These are phyloP conservation scores for Lytechinus variegatus DNA, from an alignment of 35 echinoderm and acorn worm species.

Conservation along the genomic window DNA sequence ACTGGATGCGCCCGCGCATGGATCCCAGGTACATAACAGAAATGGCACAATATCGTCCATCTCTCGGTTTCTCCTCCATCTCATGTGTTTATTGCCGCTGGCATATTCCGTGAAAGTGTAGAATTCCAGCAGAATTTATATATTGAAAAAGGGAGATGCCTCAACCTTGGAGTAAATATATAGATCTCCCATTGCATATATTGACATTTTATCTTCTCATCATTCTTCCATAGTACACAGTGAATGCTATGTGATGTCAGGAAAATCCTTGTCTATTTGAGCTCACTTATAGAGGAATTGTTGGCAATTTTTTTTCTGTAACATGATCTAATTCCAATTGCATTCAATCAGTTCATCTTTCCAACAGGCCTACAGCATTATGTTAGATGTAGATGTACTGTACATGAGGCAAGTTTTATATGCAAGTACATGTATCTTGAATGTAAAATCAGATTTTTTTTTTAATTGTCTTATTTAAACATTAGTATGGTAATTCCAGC, in stretches of 20 bases:
- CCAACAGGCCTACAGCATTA: background rate
- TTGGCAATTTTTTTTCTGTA: background rate
- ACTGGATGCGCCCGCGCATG: background rate
- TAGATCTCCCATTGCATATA: background rate
- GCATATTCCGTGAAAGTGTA: background rate
- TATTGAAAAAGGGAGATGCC: background rate
- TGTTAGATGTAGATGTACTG: background rate
- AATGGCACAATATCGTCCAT: background rate
- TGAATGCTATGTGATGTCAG: background rate
- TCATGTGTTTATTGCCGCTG: background rate
- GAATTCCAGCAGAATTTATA: background rate
- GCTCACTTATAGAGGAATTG: background rate
- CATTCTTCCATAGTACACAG: background rate
- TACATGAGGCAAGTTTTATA: too few relatives aligned
- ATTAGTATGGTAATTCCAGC: too few relatives aligned
- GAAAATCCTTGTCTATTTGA: background rate
- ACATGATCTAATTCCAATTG: background rate
- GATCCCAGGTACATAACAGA: background rate
- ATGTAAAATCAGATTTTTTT: background rate
- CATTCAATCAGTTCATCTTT: background rate
- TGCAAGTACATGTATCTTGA: background rate
- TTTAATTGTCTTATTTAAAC: too few relatives aligned
- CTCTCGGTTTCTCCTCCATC: background rate
- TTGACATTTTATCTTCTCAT: background rate
- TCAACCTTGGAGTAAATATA: constrained; percentile 19